phyloP scores from a whole-genome alignment of 2,113 vertebrate species.

The Leptodactylus fuscus region DNA sequence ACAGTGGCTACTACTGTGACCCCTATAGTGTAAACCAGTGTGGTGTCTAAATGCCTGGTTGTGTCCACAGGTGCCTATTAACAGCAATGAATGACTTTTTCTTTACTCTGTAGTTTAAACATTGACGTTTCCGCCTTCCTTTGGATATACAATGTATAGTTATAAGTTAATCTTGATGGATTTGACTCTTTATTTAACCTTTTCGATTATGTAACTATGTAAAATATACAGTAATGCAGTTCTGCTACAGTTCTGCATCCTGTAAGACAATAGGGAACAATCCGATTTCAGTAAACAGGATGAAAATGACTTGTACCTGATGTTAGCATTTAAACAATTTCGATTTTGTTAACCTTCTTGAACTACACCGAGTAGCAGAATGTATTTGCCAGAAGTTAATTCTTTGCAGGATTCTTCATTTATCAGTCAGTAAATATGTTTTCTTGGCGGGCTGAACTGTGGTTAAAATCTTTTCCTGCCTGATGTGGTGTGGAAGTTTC shows the following conservation, averaged over 20 bases:
- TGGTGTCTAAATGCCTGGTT: too few species aligned
- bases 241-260: neutral
- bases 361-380: neutral
- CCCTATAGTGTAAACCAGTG: too few species aligned
- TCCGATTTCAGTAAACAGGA: neutral
- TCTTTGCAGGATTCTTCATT: neutral
- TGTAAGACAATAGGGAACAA: neutral
- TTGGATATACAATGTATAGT: too few species aligned
- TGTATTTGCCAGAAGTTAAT: neutral
- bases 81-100: neutral
- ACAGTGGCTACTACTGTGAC: too few species aligned
- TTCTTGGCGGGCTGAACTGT: neutral
- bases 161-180: too few species aligned
- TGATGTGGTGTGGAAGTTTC: neutral
- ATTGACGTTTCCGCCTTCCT: too few species aligned
- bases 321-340: neutral
- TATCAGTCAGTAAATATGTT: neutral
- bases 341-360: conserved; percentile 3
- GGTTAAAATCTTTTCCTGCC: neutral
- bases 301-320: neutral
- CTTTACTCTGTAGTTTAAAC: too few species aligned
- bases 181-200: too few species aligned
- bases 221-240: neutral
- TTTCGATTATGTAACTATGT: too few species aligned
- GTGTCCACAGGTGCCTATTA: too few species aligned